Conservation (phyloP, 2,888 invertebrate genomes). For the Thymelicus acteon region DNA sequence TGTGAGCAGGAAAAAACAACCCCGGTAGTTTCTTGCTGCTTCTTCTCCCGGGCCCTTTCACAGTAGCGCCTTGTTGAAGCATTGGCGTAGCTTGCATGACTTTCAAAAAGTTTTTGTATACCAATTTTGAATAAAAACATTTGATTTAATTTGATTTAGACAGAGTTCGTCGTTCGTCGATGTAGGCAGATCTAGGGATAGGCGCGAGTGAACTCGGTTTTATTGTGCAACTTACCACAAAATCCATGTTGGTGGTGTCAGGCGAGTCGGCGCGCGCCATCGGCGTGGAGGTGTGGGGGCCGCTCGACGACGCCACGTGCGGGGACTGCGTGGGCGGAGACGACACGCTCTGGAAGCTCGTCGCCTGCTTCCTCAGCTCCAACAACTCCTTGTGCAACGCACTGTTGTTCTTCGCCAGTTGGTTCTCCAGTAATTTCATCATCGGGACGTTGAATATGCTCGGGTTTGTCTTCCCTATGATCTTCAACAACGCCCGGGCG, state of each 20-base stretch:
- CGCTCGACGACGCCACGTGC: background rate
- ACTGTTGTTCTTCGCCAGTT: slow-evolving; percentile 47
- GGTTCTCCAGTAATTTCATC: slow-evolving; percentile 58
- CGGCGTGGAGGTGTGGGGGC: slow-evolving; percentile 15
- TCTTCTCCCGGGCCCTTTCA: too few relatives aligned
- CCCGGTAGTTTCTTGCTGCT: too few relatives aligned
- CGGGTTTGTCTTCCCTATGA: slow-evolving; percentile 58
- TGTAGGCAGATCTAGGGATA: background rate
- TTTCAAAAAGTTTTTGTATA: too few relatives aligned
- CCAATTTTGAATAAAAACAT: too few relatives aligned
- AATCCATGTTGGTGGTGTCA: slow-evolving; percentile 65
- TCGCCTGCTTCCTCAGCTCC: slow-evolving; percentile 40
- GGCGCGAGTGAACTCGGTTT: background rate
- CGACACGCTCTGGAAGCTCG: slow-evolving; percentile 18
- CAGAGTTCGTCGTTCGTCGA: too few relatives aligned
- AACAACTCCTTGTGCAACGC: slow-evolving; percentile 50
- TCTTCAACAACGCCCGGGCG: slow-evolving; percentile 54
- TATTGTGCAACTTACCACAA: slow-evolving; percentile 56
- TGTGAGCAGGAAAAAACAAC: too few relatives aligned
- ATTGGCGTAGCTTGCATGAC: too few relatives aligned
- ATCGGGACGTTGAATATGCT: slow-evolving; percentile 55
- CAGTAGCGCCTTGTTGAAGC: too few relatives aligned
- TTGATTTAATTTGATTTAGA: too few relatives aligned
- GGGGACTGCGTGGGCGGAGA: slow-evolving; percentile 8
- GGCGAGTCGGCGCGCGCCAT: slow-evolving; percentile 51